Conservation (phyloP, 2,113 vertebrate genomes). For the Tautogolabrus adspersus region DNA sequence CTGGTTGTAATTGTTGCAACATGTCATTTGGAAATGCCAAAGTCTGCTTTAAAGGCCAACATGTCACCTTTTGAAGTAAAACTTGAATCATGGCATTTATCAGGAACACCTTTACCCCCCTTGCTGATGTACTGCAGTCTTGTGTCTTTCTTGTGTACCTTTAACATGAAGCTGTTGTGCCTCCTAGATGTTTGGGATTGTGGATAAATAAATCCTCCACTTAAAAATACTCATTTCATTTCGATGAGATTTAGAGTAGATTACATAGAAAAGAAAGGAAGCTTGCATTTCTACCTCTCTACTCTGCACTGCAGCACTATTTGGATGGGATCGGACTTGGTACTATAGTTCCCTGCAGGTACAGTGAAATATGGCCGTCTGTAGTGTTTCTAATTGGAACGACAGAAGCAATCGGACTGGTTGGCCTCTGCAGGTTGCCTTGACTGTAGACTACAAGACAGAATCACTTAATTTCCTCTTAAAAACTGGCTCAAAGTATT, state of each 20-base stretch:
- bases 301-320: not conserved
- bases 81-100: slow-evolving; percentile 39
- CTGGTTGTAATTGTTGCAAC: not conserved
- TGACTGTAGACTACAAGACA: not conserved
- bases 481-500: not conserved
- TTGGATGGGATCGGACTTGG: not conserved
- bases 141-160: not conserved
- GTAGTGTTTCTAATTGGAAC: slow-evolving; percentile 3
- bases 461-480: not conserved
- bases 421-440: slow-evolving; percentile 12
- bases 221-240: not conserved
- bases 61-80: slow-evolving; percentile 33
- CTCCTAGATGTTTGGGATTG: not conserved
- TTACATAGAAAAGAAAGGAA: not conserved
- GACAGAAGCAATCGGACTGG: not conserved
- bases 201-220: not conserved
- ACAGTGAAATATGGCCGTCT: not conserved
- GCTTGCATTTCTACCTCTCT: not conserved
- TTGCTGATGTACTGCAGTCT: slow-evolving; percentile 2
- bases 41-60: slow-evolving; percentile 36
- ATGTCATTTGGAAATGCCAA: slow-evolving; percentile 47
- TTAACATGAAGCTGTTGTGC: not conserved
- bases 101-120: slow-evolving; percentile 7
- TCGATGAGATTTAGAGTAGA: not conserved
- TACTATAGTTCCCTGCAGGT: not conserved